Percentiles rank a stretch among this genome's conserved stretches.
phyloP scores from a whole-genome alignment of 2,888 invertebrate genomes.

The Hecatera dysodea region DNA sequence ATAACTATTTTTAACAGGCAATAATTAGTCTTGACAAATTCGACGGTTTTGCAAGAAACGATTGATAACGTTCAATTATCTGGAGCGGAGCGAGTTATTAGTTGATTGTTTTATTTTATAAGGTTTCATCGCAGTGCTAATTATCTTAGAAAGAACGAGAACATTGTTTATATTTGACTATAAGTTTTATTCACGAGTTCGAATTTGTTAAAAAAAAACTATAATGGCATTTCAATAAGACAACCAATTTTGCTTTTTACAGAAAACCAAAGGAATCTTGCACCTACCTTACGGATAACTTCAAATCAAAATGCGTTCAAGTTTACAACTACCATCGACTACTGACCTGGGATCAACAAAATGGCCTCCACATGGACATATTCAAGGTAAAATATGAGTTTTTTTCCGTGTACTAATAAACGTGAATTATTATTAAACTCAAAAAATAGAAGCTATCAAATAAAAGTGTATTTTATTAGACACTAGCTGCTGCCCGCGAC shows the following conservation, averaged over 20 bases:
- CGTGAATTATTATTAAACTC: no score
- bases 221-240: not conserved
- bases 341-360: slow-evolving; percentile 95
- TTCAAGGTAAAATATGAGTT: slow-evolving; percentile 90
- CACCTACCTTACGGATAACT: slow-evolving; percentile 94
- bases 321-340: slow-evolving; percentile 96
- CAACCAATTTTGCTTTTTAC: slow-evolving; percentile 63
- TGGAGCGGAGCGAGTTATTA: slow-evolving; percentile 6
- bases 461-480: no score
- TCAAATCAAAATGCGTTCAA: slow-evolving; percentile 95
- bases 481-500: no score
- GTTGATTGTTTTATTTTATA: slow-evolving; percentile 16
- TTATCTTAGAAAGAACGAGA: slow-evolving; percentile 8
- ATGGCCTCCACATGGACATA: slow-evolving; percentile 95
- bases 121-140: slow-evolving; percentile 1
- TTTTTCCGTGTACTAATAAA: not conserved
- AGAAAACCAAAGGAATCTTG: slow-evolving; percentile 94
- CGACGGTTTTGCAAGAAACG: slow-evolving; percentile 23
- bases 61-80: slow-evolving; percentile 21
- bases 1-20: slow-evolving; percentile 30
- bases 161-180: slow-evolving; percentile 9
- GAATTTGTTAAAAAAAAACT: slow-evolving; percentile 5
- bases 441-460: no score
- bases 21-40: slow-evolving; percentile 39
- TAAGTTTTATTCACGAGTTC: not conserved